Evolutionary conservation across 2,113 vertebrate genomes (phyloP).

Genomic region (Xiphophorus couchianus): DNA sequence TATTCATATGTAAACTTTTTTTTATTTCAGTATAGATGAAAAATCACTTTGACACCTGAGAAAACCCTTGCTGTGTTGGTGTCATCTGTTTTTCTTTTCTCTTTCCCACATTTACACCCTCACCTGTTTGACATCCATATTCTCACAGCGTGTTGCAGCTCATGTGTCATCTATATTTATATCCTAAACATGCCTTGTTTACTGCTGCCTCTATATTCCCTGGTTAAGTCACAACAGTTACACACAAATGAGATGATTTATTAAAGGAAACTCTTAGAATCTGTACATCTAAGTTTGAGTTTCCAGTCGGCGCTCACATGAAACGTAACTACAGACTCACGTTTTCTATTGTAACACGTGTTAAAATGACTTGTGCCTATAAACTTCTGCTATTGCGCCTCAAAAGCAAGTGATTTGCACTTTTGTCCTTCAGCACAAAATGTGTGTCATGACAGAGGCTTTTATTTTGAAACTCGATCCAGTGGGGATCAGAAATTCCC

Average conservation of each 20-base stretch:
- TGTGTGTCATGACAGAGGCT: not conserved
- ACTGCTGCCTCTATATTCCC: not conserved
- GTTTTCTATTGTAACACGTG: not conserved
- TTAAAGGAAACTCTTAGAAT: not conserved
- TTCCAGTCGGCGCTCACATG: not conserved
- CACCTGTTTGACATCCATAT: conserved; percentile 19
- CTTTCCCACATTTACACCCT: not conserved
- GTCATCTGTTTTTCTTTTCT: not conserved
- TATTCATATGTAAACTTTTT: not conserved
- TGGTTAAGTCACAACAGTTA: not conserved
- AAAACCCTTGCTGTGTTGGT: not conserved
- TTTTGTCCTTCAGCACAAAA: not conserved
- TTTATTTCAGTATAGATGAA: not conserved
- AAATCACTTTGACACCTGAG: not conserved
- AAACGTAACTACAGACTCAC: not conserved
- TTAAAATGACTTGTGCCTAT: no score
- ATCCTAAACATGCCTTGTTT: conserved; percentile 10
- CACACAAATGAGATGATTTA: not conserved
- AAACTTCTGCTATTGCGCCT: no score
- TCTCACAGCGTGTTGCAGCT: not conserved
- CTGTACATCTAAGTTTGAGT: not conserved
- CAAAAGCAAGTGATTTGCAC: no score
- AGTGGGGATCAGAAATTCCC: not conserved
- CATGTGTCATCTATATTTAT: conserved; percentile 18
- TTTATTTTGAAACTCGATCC: not conserved